Conservation (phyloP, 2,888 invertebrate genomes). For the Tipula confusa region DNA sequence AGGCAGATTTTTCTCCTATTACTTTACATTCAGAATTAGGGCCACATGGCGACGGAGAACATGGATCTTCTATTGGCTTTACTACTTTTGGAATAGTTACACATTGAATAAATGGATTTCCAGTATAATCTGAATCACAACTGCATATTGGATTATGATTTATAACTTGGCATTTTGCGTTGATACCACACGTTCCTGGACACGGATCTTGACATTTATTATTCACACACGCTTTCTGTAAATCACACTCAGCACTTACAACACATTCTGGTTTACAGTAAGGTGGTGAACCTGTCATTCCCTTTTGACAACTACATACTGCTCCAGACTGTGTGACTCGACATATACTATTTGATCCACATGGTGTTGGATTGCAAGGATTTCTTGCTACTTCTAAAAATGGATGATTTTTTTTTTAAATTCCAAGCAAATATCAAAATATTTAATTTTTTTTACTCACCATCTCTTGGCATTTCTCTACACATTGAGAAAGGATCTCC, state of each 20-base stretch:
- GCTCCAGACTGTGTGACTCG: conserved; percentile 61
- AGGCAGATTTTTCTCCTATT: conserved; percentile 55
- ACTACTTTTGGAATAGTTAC: conserved; percentile 47
- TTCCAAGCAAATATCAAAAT: background rate
- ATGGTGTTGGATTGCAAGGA: conserved; percentile 68
- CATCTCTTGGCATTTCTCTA: conserved; percentile 36
- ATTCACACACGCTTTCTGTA: conserved; percentile 66
- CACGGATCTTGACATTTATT: conserved; percentile 75
- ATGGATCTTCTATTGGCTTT: conserved; percentile 55
- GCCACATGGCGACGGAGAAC: conserved; percentile 62
- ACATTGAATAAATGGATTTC: conserved; percentile 70
- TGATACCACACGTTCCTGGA: conserved; percentile 69
- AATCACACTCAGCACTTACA: conserved; percentile 71
- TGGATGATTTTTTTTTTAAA: background rate
- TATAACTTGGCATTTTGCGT: conserved; percentile 73
- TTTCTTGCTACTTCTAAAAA: conserved; percentile 42
- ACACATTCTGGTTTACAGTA: conserved; percentile 73
- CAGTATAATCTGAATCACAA: conserved; percentile 64
- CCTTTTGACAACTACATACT: conserved; percentile 65
- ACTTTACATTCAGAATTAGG: conserved; percentile 59
- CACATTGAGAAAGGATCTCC: conserved; percentile 70
- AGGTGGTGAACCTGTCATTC: conserved; percentile 69
- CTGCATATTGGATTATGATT: conserved; percentile 78
- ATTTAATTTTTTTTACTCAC: background rate
- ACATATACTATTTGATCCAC: conserved; percentile 70